Evolutionary conservation across 1,140 invertebrate genomes (phyloP), one percentile per base, ranked within the genome.

Genomic region (Papilio polytes): DNA sequence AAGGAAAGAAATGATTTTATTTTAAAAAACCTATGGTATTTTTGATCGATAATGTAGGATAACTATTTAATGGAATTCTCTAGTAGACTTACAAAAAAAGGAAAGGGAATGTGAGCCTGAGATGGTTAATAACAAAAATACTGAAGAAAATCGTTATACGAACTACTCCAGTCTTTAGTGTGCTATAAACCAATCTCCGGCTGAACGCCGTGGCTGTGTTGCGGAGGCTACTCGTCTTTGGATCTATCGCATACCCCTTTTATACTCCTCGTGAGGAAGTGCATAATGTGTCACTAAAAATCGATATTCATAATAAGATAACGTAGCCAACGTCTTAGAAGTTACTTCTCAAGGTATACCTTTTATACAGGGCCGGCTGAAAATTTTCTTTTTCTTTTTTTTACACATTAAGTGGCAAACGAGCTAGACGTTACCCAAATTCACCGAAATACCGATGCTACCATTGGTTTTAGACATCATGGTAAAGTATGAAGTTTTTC

Each of bases 131-230:
- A 91, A 84, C 86, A 92, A 92, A 91, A 95, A 92, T 92, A 95
- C 95, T 95, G 95, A 95, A 95, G 95, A 95, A 95, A 95, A 95
- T 95, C 95, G 93, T 87, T 88, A 82, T 81, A 93, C 94, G 95
- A 95, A 95, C 95, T 95, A 95, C 95, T 95, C 91, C 95, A 95
- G 95, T 92, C 92, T 92, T 93, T 89, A 91, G 85, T 92, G 86
- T 90, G 87, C 82, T 89, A 88, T 90, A 92, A 70, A 92, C 92
- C 93, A 86, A 92, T 91, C 93, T 87, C 92, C 85, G 89, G 89
- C 87, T 85, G 87, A 76, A 86, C 88, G 90, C 88, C 88, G 83
- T 90, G 91, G 92, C 89, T 89, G 85, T 81, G 90, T 88, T 89
- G 87, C 87, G 88, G 92, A 92, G 92, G 92, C 92, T 94, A 95